Percentiles rank a stretch among this genome's conserved stretches.
Conservation (phyloP, 1,140 invertebrate species). For the Ylistrum balloti region DNA sequence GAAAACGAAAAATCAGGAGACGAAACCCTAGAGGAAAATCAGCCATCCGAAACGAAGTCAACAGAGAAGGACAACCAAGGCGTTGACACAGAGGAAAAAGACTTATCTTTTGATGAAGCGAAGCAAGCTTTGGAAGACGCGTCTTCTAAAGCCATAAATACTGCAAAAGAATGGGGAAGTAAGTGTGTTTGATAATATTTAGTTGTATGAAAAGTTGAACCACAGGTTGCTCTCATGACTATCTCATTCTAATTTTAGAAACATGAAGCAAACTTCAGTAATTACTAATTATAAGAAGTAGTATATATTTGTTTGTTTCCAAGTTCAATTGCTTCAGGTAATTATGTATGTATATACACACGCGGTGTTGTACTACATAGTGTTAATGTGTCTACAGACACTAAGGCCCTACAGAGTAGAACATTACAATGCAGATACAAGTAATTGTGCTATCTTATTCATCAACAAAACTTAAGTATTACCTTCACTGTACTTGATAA, state of each 20-base stretch:
- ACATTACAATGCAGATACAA: no score
- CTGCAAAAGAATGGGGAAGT: conserved; percentile 93
- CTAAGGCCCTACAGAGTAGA: no score
- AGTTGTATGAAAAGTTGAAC: not conserved
- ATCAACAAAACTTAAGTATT: no score
- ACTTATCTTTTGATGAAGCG: conserved; percentile 60
- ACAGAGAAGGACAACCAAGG: conserved; percentile 52
- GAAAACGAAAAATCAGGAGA: conserved; percentile 78
- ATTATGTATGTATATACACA: no score
- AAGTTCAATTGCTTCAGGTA: no score
- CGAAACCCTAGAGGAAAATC: conserved; percentile 44
- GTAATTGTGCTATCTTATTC: no score
- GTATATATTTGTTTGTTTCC: no score
- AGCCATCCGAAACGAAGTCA: conserved; percentile 44
- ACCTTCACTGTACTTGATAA: no score
- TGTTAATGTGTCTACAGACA: no score
- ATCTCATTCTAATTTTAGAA: not conserved
- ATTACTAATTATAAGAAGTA: no score
- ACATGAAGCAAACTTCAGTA: not conserved
- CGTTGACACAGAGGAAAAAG: conserved; percentile 65
- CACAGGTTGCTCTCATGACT: not conserved
- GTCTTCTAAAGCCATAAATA: conserved; percentile 94
- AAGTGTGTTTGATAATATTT: conserved; percentile 62
- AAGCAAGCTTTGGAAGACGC: conserved; percentile 84
- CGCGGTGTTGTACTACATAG: no score